Evolutionary conservation across 2,113 vertebrate genomes (phyloP).

Genomic region (Albula glossodonta): DNA sequence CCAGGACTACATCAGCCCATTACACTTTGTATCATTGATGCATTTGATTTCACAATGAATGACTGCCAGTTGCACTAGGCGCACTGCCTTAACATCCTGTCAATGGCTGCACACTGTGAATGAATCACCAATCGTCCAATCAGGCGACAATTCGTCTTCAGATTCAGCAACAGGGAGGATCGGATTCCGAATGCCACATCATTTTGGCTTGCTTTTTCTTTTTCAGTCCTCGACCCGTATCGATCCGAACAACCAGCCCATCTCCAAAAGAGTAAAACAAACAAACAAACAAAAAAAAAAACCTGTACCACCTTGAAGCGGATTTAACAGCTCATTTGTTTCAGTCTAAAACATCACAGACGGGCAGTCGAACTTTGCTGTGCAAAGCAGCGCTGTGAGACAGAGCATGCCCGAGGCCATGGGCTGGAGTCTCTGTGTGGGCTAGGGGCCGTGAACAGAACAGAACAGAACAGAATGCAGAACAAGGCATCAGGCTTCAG

Average conservation of each 20-base stretch:
- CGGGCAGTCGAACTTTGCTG: conserved; percentile 8
- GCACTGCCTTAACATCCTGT: background rate
- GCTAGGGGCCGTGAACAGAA: background rate
- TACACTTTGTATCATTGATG: background rate
- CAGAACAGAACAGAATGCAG: conserved; percentile 9
- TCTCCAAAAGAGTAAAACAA: conserved; percentile 23
- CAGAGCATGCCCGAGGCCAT: background rate
- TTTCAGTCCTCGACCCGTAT: conserved; percentile 35
- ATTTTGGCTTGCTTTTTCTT: conserved; percentile 41
- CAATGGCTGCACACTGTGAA: conserved; percentile 14
- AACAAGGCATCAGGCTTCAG: background rate
- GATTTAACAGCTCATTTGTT: conserved; percentile 37
- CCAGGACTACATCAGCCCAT: background rate
- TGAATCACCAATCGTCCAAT: conserved; percentile 19
- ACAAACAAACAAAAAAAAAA: background rate
- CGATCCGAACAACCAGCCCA: conserved; percentile 20
- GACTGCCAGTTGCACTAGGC: too few relatives aligned
- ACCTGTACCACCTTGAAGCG: conserved; percentile 39
- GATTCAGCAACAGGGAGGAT: conserved; percentile 28
- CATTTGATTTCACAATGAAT: background rate
- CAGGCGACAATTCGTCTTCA: conserved; percentile 26
- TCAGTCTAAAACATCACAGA: conserved; percentile 5
- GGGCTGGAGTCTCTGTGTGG: background rate
- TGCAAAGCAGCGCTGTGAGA: conserved; percentile 2
- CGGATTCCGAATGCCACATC: conserved; percentile 20